Conservation (phyloP, 2,113 vertebrate genomes). For the Ranitomeya imitator region DNA sequence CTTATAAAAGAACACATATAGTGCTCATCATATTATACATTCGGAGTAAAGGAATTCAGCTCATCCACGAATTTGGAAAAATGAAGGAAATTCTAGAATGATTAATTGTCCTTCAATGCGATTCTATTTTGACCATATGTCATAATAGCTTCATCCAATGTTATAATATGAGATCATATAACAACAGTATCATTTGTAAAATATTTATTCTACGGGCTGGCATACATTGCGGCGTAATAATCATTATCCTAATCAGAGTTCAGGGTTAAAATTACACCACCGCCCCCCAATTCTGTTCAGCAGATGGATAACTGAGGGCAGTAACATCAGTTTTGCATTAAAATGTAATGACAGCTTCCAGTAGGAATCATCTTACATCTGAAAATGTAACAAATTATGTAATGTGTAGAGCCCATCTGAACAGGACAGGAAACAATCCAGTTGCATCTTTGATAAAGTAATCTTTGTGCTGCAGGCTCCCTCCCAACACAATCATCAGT, state of each 20-base stretch:
- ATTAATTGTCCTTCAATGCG: not conserved
- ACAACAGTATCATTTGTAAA: not conserved
- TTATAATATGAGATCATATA: slow-evolving; percentile 2
- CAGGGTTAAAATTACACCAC: slow-evolving; percentile 4
- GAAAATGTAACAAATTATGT: slow-evolving; percentile 51
- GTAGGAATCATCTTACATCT: slow-evolving; percentile 32
- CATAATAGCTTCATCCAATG: not conserved
- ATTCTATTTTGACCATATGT: not conserved
- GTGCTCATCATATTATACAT: not conserved
- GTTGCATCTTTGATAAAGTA: slow-evolving; percentile 60
- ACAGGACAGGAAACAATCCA: slow-evolving; percentile 59
- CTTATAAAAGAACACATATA: not conserved
- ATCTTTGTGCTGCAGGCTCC: slow-evolving; percentile 61
- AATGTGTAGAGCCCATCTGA: slow-evolving; percentile 26
- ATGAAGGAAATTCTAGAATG: slow-evolving; percentile 16
- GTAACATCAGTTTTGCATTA: slow-evolving; percentile 22
- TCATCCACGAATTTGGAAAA: not conserved
- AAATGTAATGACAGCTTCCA: slow-evolving; percentile 18
- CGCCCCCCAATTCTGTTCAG: not conserved
- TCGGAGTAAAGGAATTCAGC: not conserved
- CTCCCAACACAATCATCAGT: slow-evolving; percentile 53
- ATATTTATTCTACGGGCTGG: slow-evolving; percentile 12
- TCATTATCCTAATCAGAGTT: slow-evolving; percentile 18
- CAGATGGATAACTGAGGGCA: slow-evolving; percentile 3
- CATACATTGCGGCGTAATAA: not conserved